Evolutionary conservation across 2,888 invertebrate species (phyloP).

Genomic region (Hoplodrina ambigua): DNA sequence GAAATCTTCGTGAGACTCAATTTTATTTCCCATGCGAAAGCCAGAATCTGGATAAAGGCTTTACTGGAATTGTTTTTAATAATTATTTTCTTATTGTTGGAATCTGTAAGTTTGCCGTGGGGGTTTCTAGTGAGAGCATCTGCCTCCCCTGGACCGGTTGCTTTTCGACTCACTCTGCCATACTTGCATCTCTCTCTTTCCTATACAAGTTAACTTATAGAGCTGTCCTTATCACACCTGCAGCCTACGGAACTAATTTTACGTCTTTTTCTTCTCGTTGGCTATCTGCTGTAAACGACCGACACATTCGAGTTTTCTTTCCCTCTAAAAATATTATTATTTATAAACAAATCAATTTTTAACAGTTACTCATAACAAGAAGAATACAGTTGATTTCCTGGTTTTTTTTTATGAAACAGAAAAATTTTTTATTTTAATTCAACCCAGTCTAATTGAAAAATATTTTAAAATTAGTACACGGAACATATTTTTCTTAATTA

Average conservation of each 20-base stretch:
- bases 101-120: conserved; percentile 83
- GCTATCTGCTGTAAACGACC: conserved; percentile 80
- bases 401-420: conserved; percentile 1
- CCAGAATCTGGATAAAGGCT: conserved; percentile 66
- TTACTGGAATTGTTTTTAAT: conserved; percentile 76
- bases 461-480: conserved; percentile 37
- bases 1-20: conserved; percentile 41
- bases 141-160: conserved; percentile 89
- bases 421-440: background rate
- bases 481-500: conserved; percentile 24
- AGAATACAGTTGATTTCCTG: background rate
- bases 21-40: conserved; percentile 59
- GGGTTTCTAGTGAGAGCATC: conserved; percentile 86
- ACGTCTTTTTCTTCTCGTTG: conserved; percentile 84
- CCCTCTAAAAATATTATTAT: conserved; percentile 68
- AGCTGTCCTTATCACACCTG: conserved; percentile 75
- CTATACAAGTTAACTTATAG: conserved; percentile 50
- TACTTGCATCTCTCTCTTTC: conserved; percentile 75
- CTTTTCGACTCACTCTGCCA: conserved; percentile 79
- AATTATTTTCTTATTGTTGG: conserved; percentile 86
- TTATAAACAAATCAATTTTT: conserved; percentile 66
- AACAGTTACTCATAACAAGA: background rate
- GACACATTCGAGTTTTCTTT: conserved; percentile 74
- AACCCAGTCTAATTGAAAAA: conserved; percentile 7
- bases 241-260: conserved; percentile 85